A percentile compares a stretch with the other conserved stretches of the same genome.
Conservation (phyloP, 2,888 invertebrate species). For the Epirrhoe tristata region DNA sequence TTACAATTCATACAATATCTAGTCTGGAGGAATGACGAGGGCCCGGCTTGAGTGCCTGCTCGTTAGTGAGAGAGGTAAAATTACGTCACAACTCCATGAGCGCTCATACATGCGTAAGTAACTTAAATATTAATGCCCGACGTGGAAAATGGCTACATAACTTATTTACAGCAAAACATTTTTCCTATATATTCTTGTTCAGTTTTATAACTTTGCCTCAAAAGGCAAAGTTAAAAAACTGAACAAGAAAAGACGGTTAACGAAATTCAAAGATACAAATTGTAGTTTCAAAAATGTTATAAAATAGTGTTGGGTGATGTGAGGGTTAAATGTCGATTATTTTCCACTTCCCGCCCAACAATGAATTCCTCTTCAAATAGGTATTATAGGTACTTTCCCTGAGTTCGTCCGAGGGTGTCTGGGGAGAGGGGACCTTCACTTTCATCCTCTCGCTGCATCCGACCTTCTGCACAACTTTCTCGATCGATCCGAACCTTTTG, state of each 20-base stretch:
- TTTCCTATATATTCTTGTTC: conserved; percentile 8
- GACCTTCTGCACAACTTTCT: conserved; percentile 66
- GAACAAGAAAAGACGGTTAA: background rate
- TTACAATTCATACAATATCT: conserved; percentile 75
- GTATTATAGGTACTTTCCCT: conserved; percentile 67
- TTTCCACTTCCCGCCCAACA: conserved; percentile 33
- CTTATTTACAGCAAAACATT: conserved; percentile 9
- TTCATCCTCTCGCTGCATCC: conserved; percentile 62
- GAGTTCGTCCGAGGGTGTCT: conserved; percentile 48
- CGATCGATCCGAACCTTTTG: conserved; percentile 56
- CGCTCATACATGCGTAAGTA: conserved; percentile 67
- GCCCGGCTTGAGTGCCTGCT: conserved; percentile 72
- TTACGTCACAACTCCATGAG: conserved; percentile 66
- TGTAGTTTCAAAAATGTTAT: background rate
- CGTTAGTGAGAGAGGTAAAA: conserved; percentile 78
- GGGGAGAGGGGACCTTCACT: conserved; percentile 65
- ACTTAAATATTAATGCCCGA: conserved; percentile 57
- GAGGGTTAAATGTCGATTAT: conserved; percentile 28
- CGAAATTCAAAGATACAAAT: background rate
- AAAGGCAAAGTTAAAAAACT: background rate
- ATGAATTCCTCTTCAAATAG: conserved; percentile 49
- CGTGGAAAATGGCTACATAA: conserved; percentile 50
- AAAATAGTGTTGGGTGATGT: background rate
- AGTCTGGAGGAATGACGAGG: conserved; percentile 65
- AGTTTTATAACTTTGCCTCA: no score